Evolutionary conservation across 2,113 vertebrate genomes (phyloP), one percentile per base, ranked within the genome.

Genomic region (Perca fluviatilis): DNA sequence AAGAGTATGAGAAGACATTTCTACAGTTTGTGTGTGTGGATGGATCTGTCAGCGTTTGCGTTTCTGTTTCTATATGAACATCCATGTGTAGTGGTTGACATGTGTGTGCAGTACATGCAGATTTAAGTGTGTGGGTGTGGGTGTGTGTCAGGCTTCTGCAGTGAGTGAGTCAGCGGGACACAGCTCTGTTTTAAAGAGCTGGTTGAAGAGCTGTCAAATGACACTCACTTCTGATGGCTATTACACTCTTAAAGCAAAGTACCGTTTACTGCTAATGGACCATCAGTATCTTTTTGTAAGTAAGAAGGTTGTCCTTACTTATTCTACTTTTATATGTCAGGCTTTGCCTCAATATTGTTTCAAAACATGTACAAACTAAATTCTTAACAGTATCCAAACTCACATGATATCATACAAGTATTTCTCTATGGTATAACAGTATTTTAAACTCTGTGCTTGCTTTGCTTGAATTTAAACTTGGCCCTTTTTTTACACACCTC

Each of bases 191-290:
- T 21, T 54, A 58, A 61, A 88, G 74, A 68, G 67, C 30, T 30
- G 56, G 18, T 65, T 79, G 53, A 77, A 78, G 56, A 53, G 60
- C 73, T 80, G 76, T 80, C 77, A 64, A 69, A 63, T 79, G 72
- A 74, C 75, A 25, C 61, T 61, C 53, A 65, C 54, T 62, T 36
- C 56, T 64, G 25, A 64, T 63, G 77, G 62, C 54, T 65, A 3
- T 74, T 64, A 62, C 19, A 19, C 49, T 50, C 80, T 77, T 62
- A 60, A 63, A 58, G 67, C 47, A 61, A 47, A 80, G 73, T 16
- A 50, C 58, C 14, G 1, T 23, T 83, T 10, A 36, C 19, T 62
- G 27, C 66, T 75, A 78, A 77, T 72, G 54, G 68, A 49, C 40
- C 40, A 8, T 33, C 47, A 69, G 61, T 51, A 40, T 51, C 25